Conservation (phyloP, 2,797 vertebrate genomes). For the Cygnus olor region DNA sequence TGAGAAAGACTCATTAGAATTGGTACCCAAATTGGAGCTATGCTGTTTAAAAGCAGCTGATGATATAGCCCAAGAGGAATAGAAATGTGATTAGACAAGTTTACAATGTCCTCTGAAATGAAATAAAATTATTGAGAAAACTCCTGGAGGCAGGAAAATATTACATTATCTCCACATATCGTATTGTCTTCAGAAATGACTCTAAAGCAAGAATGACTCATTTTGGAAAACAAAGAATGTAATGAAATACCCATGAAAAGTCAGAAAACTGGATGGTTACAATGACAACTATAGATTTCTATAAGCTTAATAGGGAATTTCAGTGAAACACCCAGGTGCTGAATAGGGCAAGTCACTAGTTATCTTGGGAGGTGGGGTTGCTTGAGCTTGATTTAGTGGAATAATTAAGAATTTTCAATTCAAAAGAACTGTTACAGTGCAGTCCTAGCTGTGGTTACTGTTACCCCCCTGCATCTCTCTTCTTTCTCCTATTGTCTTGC, state of each 20-base stretch:
- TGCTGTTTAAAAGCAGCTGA: constrained; percentile 8
- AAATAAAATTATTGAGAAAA: not conserved
- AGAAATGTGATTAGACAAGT: not conserved
- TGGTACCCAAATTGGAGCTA: not conserved
- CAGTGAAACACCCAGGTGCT: not conserved
- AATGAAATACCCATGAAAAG: constrained; percentile 11
- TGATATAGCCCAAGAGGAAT: not conserved
- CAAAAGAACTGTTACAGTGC: not conserved
- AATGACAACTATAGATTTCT: not conserved
- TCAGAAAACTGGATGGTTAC: not conserved
- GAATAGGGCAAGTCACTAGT: not conserved
- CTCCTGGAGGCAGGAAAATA: not conserved
- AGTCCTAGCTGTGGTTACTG: not conserved
- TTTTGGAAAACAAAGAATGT: constrained; percentile 2
- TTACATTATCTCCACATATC: not conserved
- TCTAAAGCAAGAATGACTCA: constrained; percentile 25
- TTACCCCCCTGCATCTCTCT: not conserved
- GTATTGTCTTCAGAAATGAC: not conserved
- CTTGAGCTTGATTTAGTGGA: not conserved
- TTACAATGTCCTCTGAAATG: not conserved
- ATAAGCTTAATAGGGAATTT: not conserved
- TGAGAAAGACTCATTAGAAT: not conserved
- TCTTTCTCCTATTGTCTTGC: not conserved
- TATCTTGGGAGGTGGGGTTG: not conserved
- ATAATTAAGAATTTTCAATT: not conserved